Base-by-base conservation (phyloP, 2,888 invertebrate species). In the Dysmachus trigonus region DNA sequence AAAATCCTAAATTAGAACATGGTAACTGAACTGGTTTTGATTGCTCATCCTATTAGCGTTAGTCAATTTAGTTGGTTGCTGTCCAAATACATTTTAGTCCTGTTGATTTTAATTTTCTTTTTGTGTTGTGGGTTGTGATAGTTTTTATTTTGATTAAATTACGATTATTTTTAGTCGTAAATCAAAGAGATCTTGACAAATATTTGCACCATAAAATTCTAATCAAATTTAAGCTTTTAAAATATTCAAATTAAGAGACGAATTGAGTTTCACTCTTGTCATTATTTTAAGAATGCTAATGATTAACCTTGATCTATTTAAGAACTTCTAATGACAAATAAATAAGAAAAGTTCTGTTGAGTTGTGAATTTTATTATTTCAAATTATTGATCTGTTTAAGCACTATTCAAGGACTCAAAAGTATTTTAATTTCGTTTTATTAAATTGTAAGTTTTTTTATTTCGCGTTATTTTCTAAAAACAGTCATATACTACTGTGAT, bases 21-120 rank as follows among this genome's bases (percentile, higher is more conserved):
- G 6, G 76, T 41, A 22, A 76, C 38, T 76, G 76, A 35, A 41
- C 76, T 76, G 76, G 76, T 76, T 76, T 76, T 76, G 38, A 76
- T 35, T 76, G 38, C 22, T 76, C 38, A 35, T 76, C 22, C 33
- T 76, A 38, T 76, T 33, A 76, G 27, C 22, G 62, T 18, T 62
- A 62, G 27, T 10, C 1, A 62, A 22, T 51, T 51, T 62, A 62
- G 27, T 10, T 76, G 13, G 74, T 76, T 76, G 38, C 74, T 38
- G 76, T 18, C 33, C 38, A 35, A 22, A 76, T 62, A 10, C 7
- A 62, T 18, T 62, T 62, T 62, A 18, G 27, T 62, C 62, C 62
- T 62, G 62, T 22, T 27, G 10, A 62, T 47, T 33, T 41, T n/a
- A n/a, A 41, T 41, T 41, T 41, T 41, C 13, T 62, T 62, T 62